Conservation (phyloP, 2,888 invertebrate genomes). For the Leucania comma region DNA sequence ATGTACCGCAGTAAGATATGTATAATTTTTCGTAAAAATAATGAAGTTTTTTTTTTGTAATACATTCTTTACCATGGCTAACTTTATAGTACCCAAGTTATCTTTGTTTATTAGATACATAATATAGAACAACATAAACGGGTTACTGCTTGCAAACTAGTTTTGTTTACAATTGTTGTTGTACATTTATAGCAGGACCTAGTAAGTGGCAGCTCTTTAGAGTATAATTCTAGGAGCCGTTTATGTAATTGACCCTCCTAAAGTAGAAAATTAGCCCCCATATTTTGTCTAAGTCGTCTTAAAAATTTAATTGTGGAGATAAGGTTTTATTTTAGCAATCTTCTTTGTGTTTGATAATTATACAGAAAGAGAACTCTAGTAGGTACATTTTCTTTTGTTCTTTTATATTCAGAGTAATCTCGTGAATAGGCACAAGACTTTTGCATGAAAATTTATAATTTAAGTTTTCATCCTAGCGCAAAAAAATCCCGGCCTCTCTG, state of each 20-base stretch:
- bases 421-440: constrained; percentile 2
- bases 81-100: constrained; percentile 21
- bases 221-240: constrained; percentile 62
- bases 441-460: constrained; percentile 19
- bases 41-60: neutral
- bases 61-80: neutral
- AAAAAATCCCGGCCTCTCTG: too few species aligned
- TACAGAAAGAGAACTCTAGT: constrained; percentile 1
- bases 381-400: constrained; percentile 25
- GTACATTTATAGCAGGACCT: constrained; percentile 63
- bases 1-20: too few species aligned
- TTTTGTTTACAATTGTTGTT: constrained; percentile 70
- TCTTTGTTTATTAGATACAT: constrained; percentile 55
- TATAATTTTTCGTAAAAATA: neutral
- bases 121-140: constrained; percentile 53
- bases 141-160: constrained; percentile 60
- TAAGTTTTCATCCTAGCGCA: constrained; percentile 2
- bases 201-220: constrained; percentile 68
- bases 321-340: constrained; percentile 44
- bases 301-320: constrained; percentile 50
- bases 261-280: constrained; percentile 51
- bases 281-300: constrained; percentile 48
- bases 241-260: constrained; percentile 64
- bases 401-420: constrained; percentile 35
- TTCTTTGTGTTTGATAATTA: constrained; percentile 46